Conservation (phyloP, 2,797 vertebrate genomes). For the Sebastes alutus region DNA sequence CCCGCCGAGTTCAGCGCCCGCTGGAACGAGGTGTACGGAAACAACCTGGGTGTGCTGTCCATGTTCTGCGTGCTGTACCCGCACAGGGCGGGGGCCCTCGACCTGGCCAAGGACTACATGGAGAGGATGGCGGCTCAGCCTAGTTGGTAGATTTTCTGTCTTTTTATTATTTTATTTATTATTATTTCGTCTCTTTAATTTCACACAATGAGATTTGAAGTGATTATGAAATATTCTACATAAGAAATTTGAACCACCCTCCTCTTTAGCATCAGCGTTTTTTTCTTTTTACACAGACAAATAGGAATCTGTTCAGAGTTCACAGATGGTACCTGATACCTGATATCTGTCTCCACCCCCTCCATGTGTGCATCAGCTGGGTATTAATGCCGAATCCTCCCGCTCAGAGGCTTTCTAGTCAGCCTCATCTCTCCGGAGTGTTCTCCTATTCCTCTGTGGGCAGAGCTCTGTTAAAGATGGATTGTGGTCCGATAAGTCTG, state of each 20-base stretch:
- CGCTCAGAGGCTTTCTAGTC: slow-evolving; percentile 3
- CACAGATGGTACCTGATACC: slow-evolving; percentile 14
- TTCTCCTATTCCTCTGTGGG: slow-evolving; percentile 26
- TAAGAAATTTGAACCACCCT: not conserved
- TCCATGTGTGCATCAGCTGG: not conserved
- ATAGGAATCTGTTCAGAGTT: not conserved
- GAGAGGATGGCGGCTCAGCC: slow-evolving; percentile 99
- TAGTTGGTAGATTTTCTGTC: slow-evolving; percentile 96
- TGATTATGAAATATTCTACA: not conserved
- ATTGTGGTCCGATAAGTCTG: slow-evolving; percentile 32
- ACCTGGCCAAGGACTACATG: slow-evolving; percentile 96
- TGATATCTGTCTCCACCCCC: not conserved
- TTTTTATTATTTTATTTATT: slow-evolving; percentile 60
- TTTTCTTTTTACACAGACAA: not conserved
- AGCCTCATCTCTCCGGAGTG: not conserved
- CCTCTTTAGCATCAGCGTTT: not conserved
- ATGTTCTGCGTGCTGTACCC: slow-evolving; percentile 98
- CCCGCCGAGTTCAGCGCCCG: slow-evolving; percentile 91
- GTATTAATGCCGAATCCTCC: not conserved
- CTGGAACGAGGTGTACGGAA: slow-evolving; percentile 98
- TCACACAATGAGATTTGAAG: not conserved
- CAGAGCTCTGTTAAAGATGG: slow-evolving; percentile 33
- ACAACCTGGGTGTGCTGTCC: slow-evolving; percentile 95
- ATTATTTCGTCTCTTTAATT: slow-evolving; percentile 13
- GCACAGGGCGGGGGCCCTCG: slow-evolving; percentile 90